Conservation (phyloP, 2,888 invertebrate genomes). For the Alentia gelatinosa region DNA sequence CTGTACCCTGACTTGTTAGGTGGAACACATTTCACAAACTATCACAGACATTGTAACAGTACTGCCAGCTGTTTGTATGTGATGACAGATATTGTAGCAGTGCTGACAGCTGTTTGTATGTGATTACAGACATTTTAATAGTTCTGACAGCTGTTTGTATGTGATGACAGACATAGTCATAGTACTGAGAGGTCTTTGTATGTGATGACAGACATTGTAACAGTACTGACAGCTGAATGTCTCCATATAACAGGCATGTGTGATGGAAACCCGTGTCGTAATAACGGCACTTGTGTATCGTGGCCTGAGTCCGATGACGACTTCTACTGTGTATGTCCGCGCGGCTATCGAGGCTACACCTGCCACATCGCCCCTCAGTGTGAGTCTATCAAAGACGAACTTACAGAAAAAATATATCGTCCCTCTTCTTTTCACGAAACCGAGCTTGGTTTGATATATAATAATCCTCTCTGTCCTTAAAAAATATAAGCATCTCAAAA, state of each 20-base stretch:
- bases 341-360: background rate
- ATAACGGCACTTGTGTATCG: background rate
- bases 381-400: too few species aligned
- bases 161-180: background rate
- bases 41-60: too few species aligned
- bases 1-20: too few species aligned
- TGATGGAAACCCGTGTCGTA: background rate
- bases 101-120: background rate
- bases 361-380: background rate
- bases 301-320: conserved; percentile 26
- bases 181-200: background rate
- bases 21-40: too few species aligned
- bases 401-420: too few species aligned
- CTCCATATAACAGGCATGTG: background rate
- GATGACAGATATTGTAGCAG: background rate
- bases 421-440: too few species aligned
- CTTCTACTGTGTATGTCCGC: background rate
- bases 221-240: background rate
- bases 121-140: background rate
- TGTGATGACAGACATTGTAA: background rate
- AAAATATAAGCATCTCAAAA: too few species aligned
- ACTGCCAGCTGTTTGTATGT: background rate
- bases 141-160: background rate
- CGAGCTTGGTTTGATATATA: too few species aligned
- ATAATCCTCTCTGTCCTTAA: too few species aligned